Conservation (phyloP, 2,888 invertebrate species). For the Dynastes tityus region DNA sequence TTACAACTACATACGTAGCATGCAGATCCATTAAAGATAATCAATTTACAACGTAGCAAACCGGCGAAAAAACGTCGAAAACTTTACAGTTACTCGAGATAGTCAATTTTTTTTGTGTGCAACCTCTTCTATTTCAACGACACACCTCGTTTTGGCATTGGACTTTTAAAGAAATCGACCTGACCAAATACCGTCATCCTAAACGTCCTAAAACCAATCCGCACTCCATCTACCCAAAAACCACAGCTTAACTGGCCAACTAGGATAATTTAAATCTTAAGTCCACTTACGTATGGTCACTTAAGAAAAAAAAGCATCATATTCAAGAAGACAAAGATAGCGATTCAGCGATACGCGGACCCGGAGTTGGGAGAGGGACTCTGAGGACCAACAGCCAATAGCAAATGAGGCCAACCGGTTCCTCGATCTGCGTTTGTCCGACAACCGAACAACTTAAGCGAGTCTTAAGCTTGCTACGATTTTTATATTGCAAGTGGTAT, state of each 20-base stretch:
- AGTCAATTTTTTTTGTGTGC: conserved; percentile 4
- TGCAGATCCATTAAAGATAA: too few species aligned
- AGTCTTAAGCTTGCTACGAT: conserved; percentile 14
- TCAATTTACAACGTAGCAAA: too few species aligned
- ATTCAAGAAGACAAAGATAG: background rate
- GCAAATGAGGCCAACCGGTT: conserved; percentile 67
- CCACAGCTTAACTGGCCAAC: background rate
- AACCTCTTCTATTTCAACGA: background rate
- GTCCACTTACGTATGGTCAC: background rate
- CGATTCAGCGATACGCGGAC: background rate
- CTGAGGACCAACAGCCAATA: conserved; percentile 60
- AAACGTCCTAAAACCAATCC: background rate
- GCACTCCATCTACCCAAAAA: background rate
- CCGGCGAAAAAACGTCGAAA: too few species aligned
- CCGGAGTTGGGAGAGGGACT: conserved; percentile 55
- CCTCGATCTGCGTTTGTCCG: background rate
- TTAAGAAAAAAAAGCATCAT: background rate
- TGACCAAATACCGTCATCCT: background rate
- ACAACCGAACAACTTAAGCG: background rate
- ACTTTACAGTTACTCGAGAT: background rate
- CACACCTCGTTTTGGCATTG: background rate
- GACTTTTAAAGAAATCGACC: conserved; percentile 36
- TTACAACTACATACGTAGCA: too few species aligned
- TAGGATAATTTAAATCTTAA: conserved; percentile 31
- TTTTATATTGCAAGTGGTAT: background rate